These are phyloP conservation scores for Neolamprologus toae DNA, from an alignment of 2,113 vertebrate species.

Conservation along the genomic window DNA sequence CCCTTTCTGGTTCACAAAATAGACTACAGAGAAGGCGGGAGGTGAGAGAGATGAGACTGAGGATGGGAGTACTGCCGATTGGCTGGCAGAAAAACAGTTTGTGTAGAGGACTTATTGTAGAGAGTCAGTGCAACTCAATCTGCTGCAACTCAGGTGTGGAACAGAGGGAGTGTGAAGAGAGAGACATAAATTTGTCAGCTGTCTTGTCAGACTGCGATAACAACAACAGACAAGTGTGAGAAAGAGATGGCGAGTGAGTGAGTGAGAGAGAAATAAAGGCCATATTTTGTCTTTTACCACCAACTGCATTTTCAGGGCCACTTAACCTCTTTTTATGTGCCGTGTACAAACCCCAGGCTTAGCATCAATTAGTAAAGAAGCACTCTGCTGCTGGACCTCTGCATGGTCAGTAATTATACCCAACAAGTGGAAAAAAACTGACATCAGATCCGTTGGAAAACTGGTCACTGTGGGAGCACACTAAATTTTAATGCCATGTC, in stretches of 20 bases:
- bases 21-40: background rate
- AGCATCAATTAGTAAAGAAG: conserved; percentile 65
- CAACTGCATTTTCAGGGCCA: conserved; percentile 7
- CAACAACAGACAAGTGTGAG: background rate
- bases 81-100: background rate
- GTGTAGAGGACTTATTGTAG: background rate
- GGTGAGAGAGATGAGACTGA: background rate
- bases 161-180: background rate
- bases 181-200: background rate
- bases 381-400: conserved; percentile 10
- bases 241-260: background rate
- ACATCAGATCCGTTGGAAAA: conserved; percentile 21
- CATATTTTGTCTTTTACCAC: background rate
- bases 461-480: background rate
- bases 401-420: conserved; percentile 56
- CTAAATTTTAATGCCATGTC: conserved; percentile 1
- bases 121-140: conserved; percentile 54
- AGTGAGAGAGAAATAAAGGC: background rate
- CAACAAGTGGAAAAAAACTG: conserved; percentile 31
- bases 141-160: background rate
- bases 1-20: conserved; percentile 32
- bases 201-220: background rate
- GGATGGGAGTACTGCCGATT: background rate
- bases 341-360: background rate
- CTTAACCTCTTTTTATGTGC: conserved; percentile 45